Base-by-base conservation (phyloP, 2,113 vertebrate species). In the Catagonus wagneri region DNA sequence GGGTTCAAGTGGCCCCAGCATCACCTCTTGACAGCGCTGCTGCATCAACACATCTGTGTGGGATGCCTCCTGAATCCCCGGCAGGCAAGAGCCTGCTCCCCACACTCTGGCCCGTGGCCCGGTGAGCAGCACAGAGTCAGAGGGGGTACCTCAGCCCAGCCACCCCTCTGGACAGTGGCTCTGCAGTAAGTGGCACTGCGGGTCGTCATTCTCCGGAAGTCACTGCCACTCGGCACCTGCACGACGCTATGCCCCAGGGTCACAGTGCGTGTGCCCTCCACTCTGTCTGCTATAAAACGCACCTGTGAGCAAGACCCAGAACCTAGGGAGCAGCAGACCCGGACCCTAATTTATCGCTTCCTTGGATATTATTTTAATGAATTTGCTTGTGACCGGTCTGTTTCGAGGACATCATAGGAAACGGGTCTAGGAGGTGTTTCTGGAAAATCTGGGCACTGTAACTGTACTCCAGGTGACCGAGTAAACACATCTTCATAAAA, bases 111-210 rank as follows among this genome's bases (percentile, higher is more conserved):
- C 56, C 20, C 25, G n/a, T 20, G 6, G 34, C 14, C 54, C 36
- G 0, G 17, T 9, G 1, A 68, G 32, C 17, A 50, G 17, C 54
- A 61, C 15, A 1, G 50, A 52, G 44, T 20, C 7, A 63, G 16
- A 56, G 58, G 50, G 29, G 34, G 39, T 34, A 50, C 13, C 8
- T 44, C 80, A 7, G 9, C 27, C n/a, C 52, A 22, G 13, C 3
- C 1, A 16, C 8, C 32, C 1, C 4, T 36, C 13, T 52, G 36
- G n/a, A 69, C 34, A 1, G 0, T 6, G 14, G 12, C 2, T 56
- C 34, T 72, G 58, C 17, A 23, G 22, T 36, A 56, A 15, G 27
- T 25, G 14, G 39, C 11, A 19, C 15, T 3, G 15, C 2, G 9
- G 44, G 75, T 34, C 44, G 6, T 9, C 16, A 16, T 32, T 9